Evolutionary conservation across 2,888 invertebrate genomes (phyloP).

Genomic region (Ectropis crepuscularia): DNA sequence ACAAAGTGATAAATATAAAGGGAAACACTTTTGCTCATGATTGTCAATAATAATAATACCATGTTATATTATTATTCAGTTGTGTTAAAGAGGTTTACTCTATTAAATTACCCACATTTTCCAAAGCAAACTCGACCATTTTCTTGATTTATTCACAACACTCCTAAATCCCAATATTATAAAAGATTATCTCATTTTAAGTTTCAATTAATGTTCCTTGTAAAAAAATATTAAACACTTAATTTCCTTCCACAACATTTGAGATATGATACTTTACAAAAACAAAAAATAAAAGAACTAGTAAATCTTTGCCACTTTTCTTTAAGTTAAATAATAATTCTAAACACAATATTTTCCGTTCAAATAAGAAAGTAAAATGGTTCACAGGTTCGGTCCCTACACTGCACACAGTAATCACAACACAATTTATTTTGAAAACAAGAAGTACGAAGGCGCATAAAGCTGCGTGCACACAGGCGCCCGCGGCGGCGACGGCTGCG

Average conservation of each 20-base stretch:
- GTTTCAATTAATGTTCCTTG: background rate
- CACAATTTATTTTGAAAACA: conserved; percentile 18
- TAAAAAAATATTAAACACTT: background rate
- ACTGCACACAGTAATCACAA: background rate
- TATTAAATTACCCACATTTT: conserved; percentile 62
- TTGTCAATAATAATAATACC: too few relatives aligned
- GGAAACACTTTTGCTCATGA: too few relatives aligned
- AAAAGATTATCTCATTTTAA: background rate
- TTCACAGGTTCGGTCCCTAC: background rate
- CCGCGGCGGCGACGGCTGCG: conserved; percentile 41
- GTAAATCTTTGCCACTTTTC: too few relatives aligned
- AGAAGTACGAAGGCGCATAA: conserved; percentile 17
- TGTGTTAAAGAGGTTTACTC: too few relatives aligned
- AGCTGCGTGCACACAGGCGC: conserved; percentile 38
- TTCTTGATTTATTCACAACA: conserved; percentile 21
- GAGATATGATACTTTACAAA: too few relatives aligned
- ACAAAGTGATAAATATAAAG: too few relatives aligned
- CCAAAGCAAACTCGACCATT: conserved; percentile 75
- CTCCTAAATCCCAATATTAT: background rate
- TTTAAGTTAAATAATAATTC: too few relatives aligned
- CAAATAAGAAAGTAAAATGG: background rate
- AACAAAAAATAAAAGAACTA: too few relatives aligned
- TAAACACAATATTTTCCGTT: too few relatives aligned
- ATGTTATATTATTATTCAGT: too few relatives aligned
- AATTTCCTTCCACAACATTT: too few relatives aligned